Conservation (phyloP, 2,888 invertebrate species). For the Macrophya annulata region DNA sequence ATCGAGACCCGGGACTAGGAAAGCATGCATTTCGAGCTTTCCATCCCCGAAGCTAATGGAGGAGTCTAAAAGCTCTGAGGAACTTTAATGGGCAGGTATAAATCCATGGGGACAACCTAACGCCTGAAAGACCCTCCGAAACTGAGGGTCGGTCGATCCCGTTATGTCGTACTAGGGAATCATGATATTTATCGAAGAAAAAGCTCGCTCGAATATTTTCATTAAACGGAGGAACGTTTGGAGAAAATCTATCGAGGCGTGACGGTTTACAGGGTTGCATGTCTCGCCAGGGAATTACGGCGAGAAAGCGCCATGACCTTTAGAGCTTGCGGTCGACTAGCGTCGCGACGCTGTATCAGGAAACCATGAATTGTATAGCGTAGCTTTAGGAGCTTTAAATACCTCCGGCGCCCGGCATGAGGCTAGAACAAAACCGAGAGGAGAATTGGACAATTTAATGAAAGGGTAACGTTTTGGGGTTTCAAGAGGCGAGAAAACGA, state of each 20-base stretch:
- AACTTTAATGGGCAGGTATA: neutral
- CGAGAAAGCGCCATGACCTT: conserved; percentile 38
- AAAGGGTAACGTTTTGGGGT: neutral
- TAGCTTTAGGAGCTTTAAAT: neutral
- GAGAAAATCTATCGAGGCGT: conserved; percentile 5
- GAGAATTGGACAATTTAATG: neutral
- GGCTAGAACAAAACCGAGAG: conserved; percentile 13
- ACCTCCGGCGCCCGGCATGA: conserved; percentile 11
- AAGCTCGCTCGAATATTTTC: neutral
- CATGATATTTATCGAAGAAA: conserved; percentile 3
- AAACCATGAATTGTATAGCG: neutral
- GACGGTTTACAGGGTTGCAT: conserved; percentile 22
- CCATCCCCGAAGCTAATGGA: neutral
- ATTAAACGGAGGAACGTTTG: neutral
- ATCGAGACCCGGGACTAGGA: conserved; percentile 10
- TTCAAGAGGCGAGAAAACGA: neutral
- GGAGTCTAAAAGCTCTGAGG: neutral
- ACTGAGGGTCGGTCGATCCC: conserved; percentile 36
- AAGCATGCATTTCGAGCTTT: conserved; percentile 16
- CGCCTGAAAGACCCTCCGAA: conserved; percentile 37
- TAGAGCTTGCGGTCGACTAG: conserved; percentile 57
- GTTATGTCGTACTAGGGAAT: conserved; percentile 5
- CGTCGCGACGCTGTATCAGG: conserved; percentile 52
- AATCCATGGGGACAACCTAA: neutral
- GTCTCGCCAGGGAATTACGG: neutral